Evolutionary conservation across 2,797 vertebrate species (phyloP).

Genomic region (Antrozous pallidus): DNA sequence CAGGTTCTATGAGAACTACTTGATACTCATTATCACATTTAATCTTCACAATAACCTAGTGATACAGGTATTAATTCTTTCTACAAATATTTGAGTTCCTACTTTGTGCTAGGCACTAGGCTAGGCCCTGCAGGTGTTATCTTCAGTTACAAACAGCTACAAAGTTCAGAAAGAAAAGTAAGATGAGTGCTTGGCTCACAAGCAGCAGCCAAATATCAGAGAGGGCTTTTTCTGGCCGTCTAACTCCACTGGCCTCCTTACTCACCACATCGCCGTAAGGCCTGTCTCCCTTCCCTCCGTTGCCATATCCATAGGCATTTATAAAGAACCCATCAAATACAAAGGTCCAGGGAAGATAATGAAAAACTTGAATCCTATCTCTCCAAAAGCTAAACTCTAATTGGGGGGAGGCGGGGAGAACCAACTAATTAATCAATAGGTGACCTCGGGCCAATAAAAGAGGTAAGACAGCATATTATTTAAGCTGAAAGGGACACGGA

Average conservation of each 20-base stretch:
- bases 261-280: background rate
- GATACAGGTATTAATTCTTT: conserved; percentile 24
- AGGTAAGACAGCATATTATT: background rate
- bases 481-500: background rate
- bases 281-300: background rate
- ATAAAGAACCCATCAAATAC: background rate
- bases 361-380: background rate
- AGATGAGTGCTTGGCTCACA: background rate
- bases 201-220: background rate
- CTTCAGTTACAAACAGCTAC: background rate
- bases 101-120: background rate
- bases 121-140: background rate
- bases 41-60: background rate
- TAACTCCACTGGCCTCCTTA: background rate
- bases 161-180: conserved; percentile 23
- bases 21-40: background rate
- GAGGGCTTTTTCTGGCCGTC: background rate
- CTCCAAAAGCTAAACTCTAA: background rate
- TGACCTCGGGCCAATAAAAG: background rate
- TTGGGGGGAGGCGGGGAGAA: too few species aligned
- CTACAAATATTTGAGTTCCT: background rate
- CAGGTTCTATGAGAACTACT: background rate
- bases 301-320: background rate
- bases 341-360: background rate
- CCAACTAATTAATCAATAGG: background rate